phyloP scores from a whole-genome alignment of 1,140 invertebrate genomes.

The Parapsyche elsis region DNA sequence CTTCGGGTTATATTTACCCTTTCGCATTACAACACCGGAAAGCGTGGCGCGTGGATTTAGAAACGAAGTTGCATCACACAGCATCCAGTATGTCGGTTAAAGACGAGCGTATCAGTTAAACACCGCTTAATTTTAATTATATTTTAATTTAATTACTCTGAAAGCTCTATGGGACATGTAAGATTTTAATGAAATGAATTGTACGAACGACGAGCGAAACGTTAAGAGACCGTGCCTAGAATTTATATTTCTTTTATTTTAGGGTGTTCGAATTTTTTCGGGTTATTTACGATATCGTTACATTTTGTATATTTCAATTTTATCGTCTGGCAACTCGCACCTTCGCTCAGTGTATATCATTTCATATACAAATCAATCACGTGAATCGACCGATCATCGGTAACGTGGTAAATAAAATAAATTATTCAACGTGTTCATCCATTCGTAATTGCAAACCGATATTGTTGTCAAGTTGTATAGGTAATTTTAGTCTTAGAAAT shows the following conservation, averaged over 20 bases:
- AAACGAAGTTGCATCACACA: slow-evolving; percentile 27
- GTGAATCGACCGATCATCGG: slow-evolving; percentile 7
- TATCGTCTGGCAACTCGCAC: neutral
- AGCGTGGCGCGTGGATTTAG: slow-evolving; percentile 25
- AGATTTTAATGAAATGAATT: neutral
- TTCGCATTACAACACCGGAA: slow-evolving; percentile 38
- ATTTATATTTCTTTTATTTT: neutral
- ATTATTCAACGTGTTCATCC: slow-evolving; percentile 1
- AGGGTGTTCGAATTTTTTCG: neutral
- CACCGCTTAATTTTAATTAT: no score
- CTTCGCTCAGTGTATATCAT: neutral
- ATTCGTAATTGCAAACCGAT: neutral
- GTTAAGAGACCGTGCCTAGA: neutral
- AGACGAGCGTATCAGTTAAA: neutral
- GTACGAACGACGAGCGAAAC: neutral
- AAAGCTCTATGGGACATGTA: no score
- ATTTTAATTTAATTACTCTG: no score
- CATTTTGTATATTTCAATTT: slow-evolving; percentile 13
- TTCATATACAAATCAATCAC: slow-evolving; percentile 27
- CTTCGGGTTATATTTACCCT: slow-evolving; percentile 28
- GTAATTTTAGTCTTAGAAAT: no score
- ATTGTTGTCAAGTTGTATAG: no score
- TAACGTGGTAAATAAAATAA: neutral
- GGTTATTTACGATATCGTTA: neutral
- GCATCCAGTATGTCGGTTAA: neutral